phyloP scores from a whole-genome alignment of 2,113 vertebrate genomes.

The Cryptotis parvus region DNA sequence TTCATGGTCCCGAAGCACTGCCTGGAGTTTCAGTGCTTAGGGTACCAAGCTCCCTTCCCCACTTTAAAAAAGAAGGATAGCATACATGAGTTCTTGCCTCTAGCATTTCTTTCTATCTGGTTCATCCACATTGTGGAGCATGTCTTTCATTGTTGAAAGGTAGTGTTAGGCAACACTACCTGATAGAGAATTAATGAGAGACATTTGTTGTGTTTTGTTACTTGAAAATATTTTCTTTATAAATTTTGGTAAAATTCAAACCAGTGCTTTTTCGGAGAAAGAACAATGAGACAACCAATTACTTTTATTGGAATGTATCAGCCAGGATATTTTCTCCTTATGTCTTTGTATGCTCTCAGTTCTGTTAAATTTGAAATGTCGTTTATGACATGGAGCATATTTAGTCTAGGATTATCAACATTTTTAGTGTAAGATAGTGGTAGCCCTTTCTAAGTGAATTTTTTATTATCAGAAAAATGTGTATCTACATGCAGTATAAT shows the following conservation, averaged over 20 bases:
- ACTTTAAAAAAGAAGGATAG: not conserved
- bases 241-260: constrained; percentile 11
- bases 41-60: too few species aligned
- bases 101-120: not conserved
- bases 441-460: too few species aligned
- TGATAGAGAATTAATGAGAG: constrained; percentile 15
- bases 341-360: not conserved
- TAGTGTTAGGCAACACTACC: constrained; percentile 24
- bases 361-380: constrained; percentile 16
- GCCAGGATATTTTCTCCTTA: not conserved
- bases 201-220: too few species aligned
- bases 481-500: not conserved
- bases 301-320: not conserved
- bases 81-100: not conserved
- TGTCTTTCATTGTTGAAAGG: not conserved
- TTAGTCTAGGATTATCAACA: constrained; percentile 15
- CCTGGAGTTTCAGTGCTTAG: too few species aligned
- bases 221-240: constrained; percentile 55
- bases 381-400: not conserved
- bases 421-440: not conserved
- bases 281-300: not conserved
- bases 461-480: constrained; percentile 53
- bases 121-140: not conserved
- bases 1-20: too few species aligned
- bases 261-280: not conserved